Conservation (phyloP, 2,888 invertebrate species). For the Drosophila borealis region DNA sequence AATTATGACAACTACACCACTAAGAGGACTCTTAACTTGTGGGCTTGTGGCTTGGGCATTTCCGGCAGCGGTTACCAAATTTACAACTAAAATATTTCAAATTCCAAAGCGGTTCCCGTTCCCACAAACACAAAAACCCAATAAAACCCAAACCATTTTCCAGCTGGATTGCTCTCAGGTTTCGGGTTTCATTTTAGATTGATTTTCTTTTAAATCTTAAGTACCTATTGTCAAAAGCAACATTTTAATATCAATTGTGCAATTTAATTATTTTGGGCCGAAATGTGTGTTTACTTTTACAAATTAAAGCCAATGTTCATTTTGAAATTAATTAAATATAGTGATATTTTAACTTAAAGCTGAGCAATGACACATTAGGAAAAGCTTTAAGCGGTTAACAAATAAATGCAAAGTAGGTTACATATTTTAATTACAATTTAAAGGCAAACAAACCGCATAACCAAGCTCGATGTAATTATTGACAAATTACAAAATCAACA, state of each 20-base stretch:
- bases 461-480: conserved; percentile 68
- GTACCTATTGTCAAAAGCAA: too few relatives aligned
- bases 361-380: not conserved
- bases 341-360: conserved; percentile 10
- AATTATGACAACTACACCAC: conserved; percentile 56
- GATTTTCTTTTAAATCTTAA: too few relatives aligned
- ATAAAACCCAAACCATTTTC: not conserved
- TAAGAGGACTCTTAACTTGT: conserved; percentile 42
- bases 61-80: conserved; percentile 49
- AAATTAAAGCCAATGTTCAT: not conserved
- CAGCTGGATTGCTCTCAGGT: not conserved
- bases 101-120: not conserved
- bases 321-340: not conserved
- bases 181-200: not conserved
- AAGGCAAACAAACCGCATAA: conserved; percentile 62
- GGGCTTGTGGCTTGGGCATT: conserved; percentile 57
- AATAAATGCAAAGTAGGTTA: conserved; percentile 24
- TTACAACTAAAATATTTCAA: not conserved
- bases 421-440: conserved; percentile 32
- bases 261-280: too few relatives aligned
- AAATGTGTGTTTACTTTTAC: not conserved
- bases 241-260: too few relatives aligned
- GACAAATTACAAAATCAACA: conserved; percentile 76
- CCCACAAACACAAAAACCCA: not conserved
- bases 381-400: conserved; percentile 13